These are phyloP conservation scores for Centroberyx gerrardi DNA, from an alignment of 2,797 vertebrate species.

Conservation along the genomic window DNA sequence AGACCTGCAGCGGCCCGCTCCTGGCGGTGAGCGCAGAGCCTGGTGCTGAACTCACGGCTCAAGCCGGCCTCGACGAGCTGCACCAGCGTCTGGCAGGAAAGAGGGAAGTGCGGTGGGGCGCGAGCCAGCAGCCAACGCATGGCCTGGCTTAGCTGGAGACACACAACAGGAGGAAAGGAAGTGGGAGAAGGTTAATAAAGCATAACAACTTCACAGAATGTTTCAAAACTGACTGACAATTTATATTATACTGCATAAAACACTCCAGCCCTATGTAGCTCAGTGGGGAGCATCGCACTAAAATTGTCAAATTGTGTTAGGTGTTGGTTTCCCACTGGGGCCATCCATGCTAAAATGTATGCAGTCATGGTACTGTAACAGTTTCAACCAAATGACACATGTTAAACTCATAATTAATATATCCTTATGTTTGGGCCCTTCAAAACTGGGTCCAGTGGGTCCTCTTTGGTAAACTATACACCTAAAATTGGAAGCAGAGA, in stretches of 20 bases:
- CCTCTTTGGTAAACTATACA: too few relatives aligned
- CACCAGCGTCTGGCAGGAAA: conserved; percentile 89
- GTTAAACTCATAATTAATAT: too few relatives aligned
- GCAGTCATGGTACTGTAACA: too few relatives aligned
- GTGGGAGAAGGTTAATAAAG: background rate
- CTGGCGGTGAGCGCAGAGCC: conserved; percentile 86
- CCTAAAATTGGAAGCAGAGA: too few relatives aligned
- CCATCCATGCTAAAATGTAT: too few relatives aligned
- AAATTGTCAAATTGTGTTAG: too few relatives aligned
- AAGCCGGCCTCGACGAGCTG: conserved; percentile 90
- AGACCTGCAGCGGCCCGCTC: conserved; percentile 84
- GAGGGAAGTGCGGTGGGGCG: conserved; percentile 79
- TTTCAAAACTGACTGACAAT: background rate
- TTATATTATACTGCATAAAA: background rate
- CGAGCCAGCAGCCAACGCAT: conserved; percentile 90
- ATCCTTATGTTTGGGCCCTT: too few relatives aligned
- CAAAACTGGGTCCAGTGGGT: too few relatives aligned
- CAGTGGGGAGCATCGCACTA: background rate
- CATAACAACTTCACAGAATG: background rate
- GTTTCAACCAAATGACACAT: too few relatives aligned
- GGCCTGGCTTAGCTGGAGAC: conserved; percentile 84
- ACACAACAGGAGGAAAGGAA: background rate
- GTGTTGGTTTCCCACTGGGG: too few relatives aligned
- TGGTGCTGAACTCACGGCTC: conserved; percentile 87
- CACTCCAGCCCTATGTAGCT: background rate